These are phyloP conservation scores for Spilogale gracilis DNA, from an alignment of 2,113 vertebrate species.

Conservation along the genomic window DNA sequence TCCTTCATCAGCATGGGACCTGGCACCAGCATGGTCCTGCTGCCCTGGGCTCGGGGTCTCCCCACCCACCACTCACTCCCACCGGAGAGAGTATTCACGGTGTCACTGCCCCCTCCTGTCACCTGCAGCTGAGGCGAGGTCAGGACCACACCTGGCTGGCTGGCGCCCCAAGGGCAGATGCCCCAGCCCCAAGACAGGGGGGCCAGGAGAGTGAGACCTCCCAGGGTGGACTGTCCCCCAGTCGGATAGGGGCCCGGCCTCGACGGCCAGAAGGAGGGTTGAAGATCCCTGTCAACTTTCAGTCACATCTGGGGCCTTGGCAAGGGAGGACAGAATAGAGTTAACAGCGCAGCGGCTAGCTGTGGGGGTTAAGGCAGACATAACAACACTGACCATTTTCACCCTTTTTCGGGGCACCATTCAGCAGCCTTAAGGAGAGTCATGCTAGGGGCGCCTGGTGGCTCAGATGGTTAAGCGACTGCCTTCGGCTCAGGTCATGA, in stretches of 20 bases:
- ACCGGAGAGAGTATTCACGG: neutral
- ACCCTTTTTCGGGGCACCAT: fast-evolving
- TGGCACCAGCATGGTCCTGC: fast-evolving
- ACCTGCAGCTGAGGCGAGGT: neutral
- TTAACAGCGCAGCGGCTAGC: neutral
- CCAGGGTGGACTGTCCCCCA: neutral
- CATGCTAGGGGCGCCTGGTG: too few relatives aligned
- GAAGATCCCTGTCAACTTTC: neutral
- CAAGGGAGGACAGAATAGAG: neutral
- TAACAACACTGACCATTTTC: too few relatives aligned
- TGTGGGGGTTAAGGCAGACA: neutral
- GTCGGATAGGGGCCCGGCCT: fast-evolving
- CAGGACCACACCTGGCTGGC: neutral
- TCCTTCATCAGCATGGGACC: neutral
- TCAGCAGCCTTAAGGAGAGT: neutral
- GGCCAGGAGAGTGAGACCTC: neutral
- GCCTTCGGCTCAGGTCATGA: too few relatives aligned
- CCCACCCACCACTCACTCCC: fast-evolving
- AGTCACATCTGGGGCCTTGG: neutral
- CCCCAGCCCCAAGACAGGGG: neutral
- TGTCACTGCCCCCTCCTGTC: neutral
- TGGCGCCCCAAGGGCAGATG: neutral
- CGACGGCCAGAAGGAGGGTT: neutral
- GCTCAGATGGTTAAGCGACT: too few relatives aligned
- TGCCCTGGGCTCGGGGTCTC: neutral